phyloP scores from a whole-genome alignment of 2,888 invertebrate species.

The Machimus rusticus region DNA sequence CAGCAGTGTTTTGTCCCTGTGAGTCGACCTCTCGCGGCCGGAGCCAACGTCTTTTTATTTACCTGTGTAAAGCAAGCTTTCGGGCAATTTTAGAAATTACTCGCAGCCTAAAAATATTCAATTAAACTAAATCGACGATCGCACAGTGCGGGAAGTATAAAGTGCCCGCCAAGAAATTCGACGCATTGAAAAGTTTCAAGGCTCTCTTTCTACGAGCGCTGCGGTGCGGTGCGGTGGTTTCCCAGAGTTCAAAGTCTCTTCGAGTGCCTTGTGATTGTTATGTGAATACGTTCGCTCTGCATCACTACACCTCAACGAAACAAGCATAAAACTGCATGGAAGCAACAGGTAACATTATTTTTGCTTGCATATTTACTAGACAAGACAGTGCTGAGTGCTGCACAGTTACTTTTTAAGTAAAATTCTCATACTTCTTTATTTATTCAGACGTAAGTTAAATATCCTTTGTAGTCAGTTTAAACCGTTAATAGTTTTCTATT shows the following conservation, averaged over 20 bases:
- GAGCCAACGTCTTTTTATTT: background rate
- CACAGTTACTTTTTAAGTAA: too few relatives aligned
- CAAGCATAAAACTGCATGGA: background rate
- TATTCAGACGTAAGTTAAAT: too few relatives aligned
- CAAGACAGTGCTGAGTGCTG: too few relatives aligned
- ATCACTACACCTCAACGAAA: background rate
- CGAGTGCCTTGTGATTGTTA: background rate
- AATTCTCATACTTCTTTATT: too few relatives aligned
- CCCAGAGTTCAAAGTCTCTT: background rate
- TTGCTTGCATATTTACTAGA: background rate
- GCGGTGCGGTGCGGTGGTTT: background rate
- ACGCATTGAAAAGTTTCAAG: background rate
- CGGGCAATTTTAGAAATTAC: background rate
- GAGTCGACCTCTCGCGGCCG: background rate
- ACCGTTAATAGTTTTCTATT: too few relatives aligned
- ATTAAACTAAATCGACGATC: background rate
- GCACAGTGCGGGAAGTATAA: background rate
- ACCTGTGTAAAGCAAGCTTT: background rate
- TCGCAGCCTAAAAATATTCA: constrained; percentile 4
- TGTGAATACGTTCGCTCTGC: background rate
- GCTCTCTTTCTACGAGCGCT: background rate
- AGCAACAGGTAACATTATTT: background rate
- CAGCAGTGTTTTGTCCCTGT: background rate
- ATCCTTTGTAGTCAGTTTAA: too few relatives aligned
- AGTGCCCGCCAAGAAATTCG: background rate